Evolutionary conservation across 2,888 invertebrate genomes (phyloP).

Genomic region (Ectemnius lituratus): DNA sequence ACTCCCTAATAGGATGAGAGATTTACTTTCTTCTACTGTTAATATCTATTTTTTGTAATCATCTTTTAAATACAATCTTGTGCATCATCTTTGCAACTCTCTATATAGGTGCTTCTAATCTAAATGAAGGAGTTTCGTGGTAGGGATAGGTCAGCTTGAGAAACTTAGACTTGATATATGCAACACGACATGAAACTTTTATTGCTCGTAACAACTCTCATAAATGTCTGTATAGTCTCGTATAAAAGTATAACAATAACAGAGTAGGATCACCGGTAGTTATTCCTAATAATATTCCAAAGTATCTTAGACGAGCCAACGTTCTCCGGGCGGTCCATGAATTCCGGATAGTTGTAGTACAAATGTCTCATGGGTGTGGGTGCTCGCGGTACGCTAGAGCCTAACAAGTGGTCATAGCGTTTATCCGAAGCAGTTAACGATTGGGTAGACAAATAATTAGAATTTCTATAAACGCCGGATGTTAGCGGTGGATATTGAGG

Average conservation of each 20-base stretch:
- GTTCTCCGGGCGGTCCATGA: slow-evolving; percentile 23
- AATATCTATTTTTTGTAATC: slow-evolving; percentile 26
- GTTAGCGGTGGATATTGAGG: slow-evolving; percentile 30
- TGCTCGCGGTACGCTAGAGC: slow-evolving; percentile 16
- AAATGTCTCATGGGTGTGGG: slow-evolving; percentile 33
- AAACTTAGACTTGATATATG: no score
- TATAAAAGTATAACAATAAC: neutral
- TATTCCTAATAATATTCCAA: slow-evolving; percentile 14
- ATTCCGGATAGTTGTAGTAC: slow-evolving; percentile 39
- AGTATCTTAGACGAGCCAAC: slow-evolving; percentile 6
- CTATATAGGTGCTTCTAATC: no score
- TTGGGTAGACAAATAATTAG: neutral
- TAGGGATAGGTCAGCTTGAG: no score
- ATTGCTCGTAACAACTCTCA: no score
- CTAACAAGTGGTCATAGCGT: neutral
- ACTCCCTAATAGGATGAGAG: slow-evolving; percentile 58
- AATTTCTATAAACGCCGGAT: neutral
- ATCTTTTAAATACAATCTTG: slow-evolving; percentile 33
- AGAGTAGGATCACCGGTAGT: slow-evolving; percentile 21
- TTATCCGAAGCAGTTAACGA: neutral
- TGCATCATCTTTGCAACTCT: neutral
- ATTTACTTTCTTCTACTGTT: slow-evolving; percentile 12
- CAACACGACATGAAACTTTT: no score
- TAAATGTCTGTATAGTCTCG: no score
- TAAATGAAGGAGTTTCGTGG: no score